Conservation (phyloP, 2,113 vertebrate genomes). For the Notiomystis cincta region DNA sequence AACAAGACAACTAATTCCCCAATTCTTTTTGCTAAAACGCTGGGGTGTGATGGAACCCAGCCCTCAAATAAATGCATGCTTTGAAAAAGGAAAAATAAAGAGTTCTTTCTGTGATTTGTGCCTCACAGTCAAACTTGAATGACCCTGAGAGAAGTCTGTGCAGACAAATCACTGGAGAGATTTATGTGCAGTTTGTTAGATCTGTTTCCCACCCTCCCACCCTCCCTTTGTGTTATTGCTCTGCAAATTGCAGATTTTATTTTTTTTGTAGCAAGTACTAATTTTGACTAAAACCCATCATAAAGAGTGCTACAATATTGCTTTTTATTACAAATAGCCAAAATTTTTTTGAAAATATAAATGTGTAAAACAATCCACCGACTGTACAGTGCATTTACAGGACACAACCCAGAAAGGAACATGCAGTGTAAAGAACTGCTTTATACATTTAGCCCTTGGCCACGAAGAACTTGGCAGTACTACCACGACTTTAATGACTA, state of each 20-base stretch:
- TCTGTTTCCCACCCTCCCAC: background rate
- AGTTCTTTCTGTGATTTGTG: conserved; percentile 15
- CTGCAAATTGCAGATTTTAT: background rate
- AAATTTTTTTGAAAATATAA: conserved; percentile 69
- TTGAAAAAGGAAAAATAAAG: background rate
- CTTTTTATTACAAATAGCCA: conserved; percentile 72
- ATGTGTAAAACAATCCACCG: conserved; percentile 65
- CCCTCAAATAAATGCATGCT: background rate
- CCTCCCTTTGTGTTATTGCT: background rate
- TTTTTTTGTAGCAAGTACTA: background rate
- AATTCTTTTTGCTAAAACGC: background rate
- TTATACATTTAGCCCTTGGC: conserved; percentile 62
- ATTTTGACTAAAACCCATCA: background rate
- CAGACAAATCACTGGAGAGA: conserved; percentile 17
- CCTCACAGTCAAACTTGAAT: conserved; percentile 18
- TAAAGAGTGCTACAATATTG: conserved; percentile 50
- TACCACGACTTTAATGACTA: conserved; percentile 38
- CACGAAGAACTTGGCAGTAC: conserved; percentile 59
- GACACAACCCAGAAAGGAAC: conserved; percentile 41
- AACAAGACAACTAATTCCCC: background rate
- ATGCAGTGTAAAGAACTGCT: conserved; percentile 42
- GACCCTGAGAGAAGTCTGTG: conserved; percentile 42
- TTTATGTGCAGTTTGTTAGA: background rate
- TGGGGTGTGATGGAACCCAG: background rate
- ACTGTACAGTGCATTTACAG: conserved; percentile 75